Percentiles rank a stretch among this genome's conserved stretches.
phyloP scores from a whole-genome alignment of 2,797 vertebrate species.

The Pantherophis vulpinus region DNA sequence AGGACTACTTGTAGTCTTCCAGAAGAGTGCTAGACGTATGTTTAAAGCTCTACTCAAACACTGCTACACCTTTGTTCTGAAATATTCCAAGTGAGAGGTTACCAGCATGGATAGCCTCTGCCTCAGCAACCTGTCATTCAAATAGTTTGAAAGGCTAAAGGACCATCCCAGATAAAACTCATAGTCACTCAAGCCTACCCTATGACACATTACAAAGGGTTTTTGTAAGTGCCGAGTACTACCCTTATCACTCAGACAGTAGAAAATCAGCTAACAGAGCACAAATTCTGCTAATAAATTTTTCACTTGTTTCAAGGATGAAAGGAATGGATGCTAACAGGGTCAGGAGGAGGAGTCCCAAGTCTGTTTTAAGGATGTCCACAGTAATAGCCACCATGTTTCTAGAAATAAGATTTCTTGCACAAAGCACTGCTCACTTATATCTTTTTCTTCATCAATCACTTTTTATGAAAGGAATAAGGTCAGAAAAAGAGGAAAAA shows the following conservation, averaged over 20 bases:
- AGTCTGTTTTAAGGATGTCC: background rate
- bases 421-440: background rate
- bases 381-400: background rate
- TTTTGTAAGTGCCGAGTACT: background rate
- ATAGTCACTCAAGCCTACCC: background rate
- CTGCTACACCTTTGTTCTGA: background rate
- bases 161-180: background rate
- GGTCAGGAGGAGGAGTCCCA: background rate
- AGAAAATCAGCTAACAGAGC: background rate
- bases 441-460: background rate
- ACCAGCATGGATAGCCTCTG: background rate
- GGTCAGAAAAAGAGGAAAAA: background rate
- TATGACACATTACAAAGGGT: background rate
- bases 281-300: background rate
- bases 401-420: background rate
- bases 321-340: background rate
- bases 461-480: background rate
- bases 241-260: background rate
- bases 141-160: background rate
- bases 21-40: background rate
- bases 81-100: background rate
- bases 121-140: background rate
- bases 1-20: background rate
- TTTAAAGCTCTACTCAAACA: background rate
- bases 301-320: background rate